Conservation (phyloP, 2,797 vertebrate species). For the Pangasius larnaudii region DNA sequence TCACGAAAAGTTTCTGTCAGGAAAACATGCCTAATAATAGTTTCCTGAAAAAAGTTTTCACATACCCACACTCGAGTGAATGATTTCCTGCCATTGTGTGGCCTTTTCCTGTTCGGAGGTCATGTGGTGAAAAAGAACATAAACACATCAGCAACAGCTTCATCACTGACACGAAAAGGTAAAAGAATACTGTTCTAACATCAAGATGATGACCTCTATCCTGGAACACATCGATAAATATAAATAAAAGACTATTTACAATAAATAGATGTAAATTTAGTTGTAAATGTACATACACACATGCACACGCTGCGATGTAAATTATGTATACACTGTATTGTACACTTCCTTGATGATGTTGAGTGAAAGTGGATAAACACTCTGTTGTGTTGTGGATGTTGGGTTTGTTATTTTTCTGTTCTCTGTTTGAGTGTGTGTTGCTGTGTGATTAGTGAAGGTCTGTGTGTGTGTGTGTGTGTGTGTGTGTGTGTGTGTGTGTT, state of each 20-base stretch:
- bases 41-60: slow-evolving; percentile 58
- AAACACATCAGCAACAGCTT: not conserved
- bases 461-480: not conserved
- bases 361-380: not conserved
- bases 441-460: not conserved
- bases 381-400: not conserved
- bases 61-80: slow-evolving; percentile 48
- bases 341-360: not conserved
- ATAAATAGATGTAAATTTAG: too few species aligned
- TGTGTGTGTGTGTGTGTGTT: not conserved
- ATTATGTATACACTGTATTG: not conserved
- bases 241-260: too few species aligned
- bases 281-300: not conserved
- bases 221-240: too few species aligned
- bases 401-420: not conserved
- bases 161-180: not conserved
- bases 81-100: slow-evolving; percentile 79
- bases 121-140: slow-evolving; percentile 52
- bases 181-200: not conserved
- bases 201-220: too few species aligned
- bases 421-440: not conserved
- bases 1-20: not conserved
- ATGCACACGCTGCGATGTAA: not conserved
- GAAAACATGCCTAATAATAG: slow-evolving; percentile 59
- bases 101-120: slow-evolving; percentile 64